These are phyloP conservation scores for Perca schrenkii DNA, from an alignment of 2,113 vertebrate species.

Conservation along the genomic window DNA sequence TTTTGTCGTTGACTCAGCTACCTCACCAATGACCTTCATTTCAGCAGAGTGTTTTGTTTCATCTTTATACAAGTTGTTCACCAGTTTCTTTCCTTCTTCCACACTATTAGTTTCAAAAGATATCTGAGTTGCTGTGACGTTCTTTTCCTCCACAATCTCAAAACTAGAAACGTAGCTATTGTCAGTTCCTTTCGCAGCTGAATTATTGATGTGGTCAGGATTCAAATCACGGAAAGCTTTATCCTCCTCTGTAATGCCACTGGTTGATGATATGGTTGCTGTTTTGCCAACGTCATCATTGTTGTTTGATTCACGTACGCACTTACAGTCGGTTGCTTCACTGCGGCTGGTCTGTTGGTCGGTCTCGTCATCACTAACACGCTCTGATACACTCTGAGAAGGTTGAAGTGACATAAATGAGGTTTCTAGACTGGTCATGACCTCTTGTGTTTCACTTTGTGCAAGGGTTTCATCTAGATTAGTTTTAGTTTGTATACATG, in stretches of 20 bases:
- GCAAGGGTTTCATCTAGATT: background rate
- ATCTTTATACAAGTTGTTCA: background rate
- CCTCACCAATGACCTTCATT: background rate
- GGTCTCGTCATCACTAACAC: constrained; percentile 2
- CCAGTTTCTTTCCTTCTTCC: constrained; percentile 6
- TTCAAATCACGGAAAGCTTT: background rate
- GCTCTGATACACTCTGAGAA: constrained; percentile 6
- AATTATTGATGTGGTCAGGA: background rate
- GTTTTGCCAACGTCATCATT: background rate
- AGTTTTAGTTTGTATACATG: background rate
- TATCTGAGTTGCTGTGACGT: background rate
- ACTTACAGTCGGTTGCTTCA: background rate
- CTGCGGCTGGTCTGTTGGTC: background rate
- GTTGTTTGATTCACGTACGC: constrained; percentile 1
- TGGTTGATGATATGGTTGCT: background rate
- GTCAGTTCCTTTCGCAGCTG: background rate
- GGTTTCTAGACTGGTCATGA: background rate
- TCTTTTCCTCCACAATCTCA: constrained; percentile 2
- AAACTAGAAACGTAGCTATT: background rate
- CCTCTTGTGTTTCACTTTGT: constrained; percentile 5
- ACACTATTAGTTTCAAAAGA: constrained; percentile 8
- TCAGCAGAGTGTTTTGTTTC: constrained; percentile 6
- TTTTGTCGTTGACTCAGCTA: background rate
- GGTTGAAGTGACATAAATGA: background rate
- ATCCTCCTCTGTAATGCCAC: background rate